These are phyloP conservation scores for Drosophila repletoides DNA, from an alignment of 1,140 invertebrate genomes.

Conservation along the genomic window DNA sequence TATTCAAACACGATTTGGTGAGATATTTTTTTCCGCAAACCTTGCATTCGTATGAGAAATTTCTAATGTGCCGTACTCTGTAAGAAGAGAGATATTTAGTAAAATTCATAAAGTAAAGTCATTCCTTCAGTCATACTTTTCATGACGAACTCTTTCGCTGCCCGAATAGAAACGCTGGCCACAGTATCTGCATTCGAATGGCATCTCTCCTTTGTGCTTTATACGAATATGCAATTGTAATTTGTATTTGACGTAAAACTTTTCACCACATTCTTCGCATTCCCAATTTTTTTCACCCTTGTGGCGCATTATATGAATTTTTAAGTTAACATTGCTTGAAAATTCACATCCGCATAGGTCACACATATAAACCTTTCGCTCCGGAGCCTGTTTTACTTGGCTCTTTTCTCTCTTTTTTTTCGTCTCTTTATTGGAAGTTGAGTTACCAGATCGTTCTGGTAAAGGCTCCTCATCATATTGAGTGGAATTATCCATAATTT, in stretches of 20 bases:
- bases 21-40: constrained; percentile 30
- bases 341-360: constrained; percentile 28
- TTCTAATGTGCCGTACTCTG: constrained; percentile 28
- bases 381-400: neutral
- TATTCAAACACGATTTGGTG: constrained; percentile 36
- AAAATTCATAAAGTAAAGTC: neutral
- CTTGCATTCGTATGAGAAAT: constrained; percentile 28
- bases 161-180: constrained; percentile 10
- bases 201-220: constrained; percentile 30
- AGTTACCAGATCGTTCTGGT: neutral
- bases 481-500: neutral
- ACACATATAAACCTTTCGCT: constrained; percentile 11
- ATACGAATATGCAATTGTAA: constrained; percentile 29
- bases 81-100: neutral
- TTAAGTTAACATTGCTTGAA: neutral
- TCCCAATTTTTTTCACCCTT: constrained; percentile 39
- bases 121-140: constrained; percentile 1
- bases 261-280: constrained; percentile 23
- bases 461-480: neutral
- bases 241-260: constrained; percentile 12
- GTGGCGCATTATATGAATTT: constrained; percentile 29
- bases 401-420: constrained; percentile 1
- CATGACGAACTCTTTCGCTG: constrained; percentile 18
- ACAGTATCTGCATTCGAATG: constrained; percentile 29
- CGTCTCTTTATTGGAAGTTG: neutral